Conservation (phyloP, 2,113 vertebrate species). For the Cinclus mexicanus region DNA sequence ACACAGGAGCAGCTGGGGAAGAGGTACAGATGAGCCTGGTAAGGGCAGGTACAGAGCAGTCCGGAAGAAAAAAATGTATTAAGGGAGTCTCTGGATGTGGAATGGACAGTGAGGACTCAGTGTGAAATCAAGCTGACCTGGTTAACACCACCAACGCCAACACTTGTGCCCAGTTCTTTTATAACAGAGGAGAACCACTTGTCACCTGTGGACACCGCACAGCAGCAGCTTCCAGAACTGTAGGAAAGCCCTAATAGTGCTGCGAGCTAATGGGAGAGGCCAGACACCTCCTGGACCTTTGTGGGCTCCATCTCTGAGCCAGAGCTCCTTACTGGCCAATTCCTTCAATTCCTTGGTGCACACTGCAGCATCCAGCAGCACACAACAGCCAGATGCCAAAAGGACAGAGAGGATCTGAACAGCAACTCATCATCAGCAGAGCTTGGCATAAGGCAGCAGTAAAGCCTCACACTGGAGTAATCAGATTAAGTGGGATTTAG, state of each 20-base stretch:
- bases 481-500: slow-evolving; percentile 54
- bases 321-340: neutral
- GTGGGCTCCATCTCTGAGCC: neutral
- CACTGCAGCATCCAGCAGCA: neutral
- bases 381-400: neutral
- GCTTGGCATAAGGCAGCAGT: neutral
- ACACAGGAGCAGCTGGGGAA: neutral
- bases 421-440: neutral
- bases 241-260: rapidly evolving
- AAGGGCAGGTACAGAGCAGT: neutral
- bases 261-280: neutral
- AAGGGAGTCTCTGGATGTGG: too few species aligned
- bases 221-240: neutral
- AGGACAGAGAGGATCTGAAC: neutral
- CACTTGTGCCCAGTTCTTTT: neutral
- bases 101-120: neutral
- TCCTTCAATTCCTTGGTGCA: neutral
- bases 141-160: neutral
- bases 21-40: neutral
- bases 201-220: too few species aligned
- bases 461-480: neutral
- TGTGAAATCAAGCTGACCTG: neutral
- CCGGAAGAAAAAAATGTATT: neutral
- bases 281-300: rapidly evolving
- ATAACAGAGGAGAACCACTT: neutral